Base-by-base conservation (phyloP, 2,797 vertebrate species). In the Smutsia temminckii region DNA sequence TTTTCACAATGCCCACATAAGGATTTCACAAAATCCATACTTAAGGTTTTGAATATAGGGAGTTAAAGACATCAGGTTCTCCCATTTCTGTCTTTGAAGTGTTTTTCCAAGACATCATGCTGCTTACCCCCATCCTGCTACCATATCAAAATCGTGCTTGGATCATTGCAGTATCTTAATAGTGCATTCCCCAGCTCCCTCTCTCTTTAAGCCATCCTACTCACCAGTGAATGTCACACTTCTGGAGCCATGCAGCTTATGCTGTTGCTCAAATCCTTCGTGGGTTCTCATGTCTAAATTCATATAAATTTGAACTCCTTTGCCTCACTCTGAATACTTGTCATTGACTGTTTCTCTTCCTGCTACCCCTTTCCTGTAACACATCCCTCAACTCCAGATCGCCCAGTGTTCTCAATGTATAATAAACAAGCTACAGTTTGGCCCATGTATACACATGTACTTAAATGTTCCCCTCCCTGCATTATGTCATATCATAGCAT, bases 51-150 rank as follows among this genome's bases (percentile, higher is more conserved):
- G 12, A 34, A 10, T 32, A 40, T 14, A 74, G 40, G 83, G 0
- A 46, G 1, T 29, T 37, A 88, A 72, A 88, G 11, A 75, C 21
- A 34, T 6, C 5, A 29, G 32, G 20, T 61, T 61, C 46, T 85
- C 46, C 32, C 17, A 6, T 2, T 34, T 90, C 51, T 78, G 32
- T 74, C 17, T 46, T 27, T 13, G n/a, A 46, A n/a, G 4, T 63
- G 1, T 14, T 53, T 68, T 80, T 57, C 32, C 20, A 34, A 11
- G 25, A 18, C 29, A 5, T 53, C 18, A 34, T 0, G 51, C 10
- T 7, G 4, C 34, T 1, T 8, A 9, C 1, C 3, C 18, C 3
- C 11, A 42, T 46, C 13, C 27, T 51, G 27, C 25, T 23, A 2
- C 42, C 68, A 14, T 17, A 16, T 8, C 23, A 21, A 4, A 18